These are phyloP conservation scores for Parasteatoda tepidariorum DNA, from an alignment of 1,140 invertebrate species.

Conservation along the genomic window DNA sequence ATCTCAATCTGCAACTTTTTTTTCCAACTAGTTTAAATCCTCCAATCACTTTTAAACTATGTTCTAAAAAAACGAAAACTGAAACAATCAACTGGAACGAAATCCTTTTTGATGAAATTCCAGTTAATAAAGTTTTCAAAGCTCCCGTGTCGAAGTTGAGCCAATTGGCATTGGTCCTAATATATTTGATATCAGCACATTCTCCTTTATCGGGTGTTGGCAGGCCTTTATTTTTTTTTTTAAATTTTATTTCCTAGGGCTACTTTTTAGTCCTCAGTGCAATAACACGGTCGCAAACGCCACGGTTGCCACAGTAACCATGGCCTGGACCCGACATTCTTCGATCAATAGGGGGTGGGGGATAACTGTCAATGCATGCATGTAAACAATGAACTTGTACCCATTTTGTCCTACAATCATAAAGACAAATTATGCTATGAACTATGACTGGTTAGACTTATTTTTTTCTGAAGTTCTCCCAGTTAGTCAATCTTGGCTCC, in stretches of 20 bases:
- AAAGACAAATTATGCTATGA: too few relatives aligned
- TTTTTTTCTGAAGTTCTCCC: too few relatives aligned
- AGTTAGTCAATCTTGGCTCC: too few relatives aligned
- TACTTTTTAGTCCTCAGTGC: background rate
- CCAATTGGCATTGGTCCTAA: slow-evolving; percentile 30
- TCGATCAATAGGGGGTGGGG: slow-evolving; percentile 29
- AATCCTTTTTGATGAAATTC: too few relatives aligned
- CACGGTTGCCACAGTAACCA: slow-evolving; percentile 10
- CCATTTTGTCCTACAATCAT: too few relatives aligned
- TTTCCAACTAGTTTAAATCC: too few relatives aligned
- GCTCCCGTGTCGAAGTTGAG: slow-evolving; percentile 5
- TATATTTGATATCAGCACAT: background rate
- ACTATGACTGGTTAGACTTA: too few relatives aligned
- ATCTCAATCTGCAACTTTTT: too few relatives aligned
- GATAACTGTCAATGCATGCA: background rate
- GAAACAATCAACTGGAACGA: too few relatives aligned
- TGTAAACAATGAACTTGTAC: slow-evolving; percentile 42
- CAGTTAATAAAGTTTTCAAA: slow-evolving; percentile 2
- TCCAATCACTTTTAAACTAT: too few relatives aligned
- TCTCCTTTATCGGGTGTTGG: background rate
- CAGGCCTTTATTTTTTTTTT: slow-evolving; percentile 19
- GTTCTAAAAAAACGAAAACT: too few relatives aligned
- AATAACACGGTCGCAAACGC: slow-evolving; percentile 16
- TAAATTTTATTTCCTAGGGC: background rate
- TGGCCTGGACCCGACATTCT: slow-evolving; percentile 12